Conservation (phyloP, 2,888 invertebrate species). For the Theretra japonica region DNA sequence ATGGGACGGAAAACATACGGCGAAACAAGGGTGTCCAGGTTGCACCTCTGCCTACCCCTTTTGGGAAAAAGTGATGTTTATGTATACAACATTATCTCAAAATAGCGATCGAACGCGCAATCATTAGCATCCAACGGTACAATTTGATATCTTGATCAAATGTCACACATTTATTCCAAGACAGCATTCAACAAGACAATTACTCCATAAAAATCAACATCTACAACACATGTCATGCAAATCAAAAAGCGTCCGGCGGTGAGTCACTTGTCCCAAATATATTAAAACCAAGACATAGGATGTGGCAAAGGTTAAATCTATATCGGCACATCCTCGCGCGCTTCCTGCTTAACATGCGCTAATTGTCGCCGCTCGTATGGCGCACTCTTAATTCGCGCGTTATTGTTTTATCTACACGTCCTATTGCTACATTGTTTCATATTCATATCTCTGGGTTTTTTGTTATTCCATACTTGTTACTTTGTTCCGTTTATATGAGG, state of each 20-base stretch:
- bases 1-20: no score
- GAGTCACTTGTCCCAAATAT: constrained; percentile 32
- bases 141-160: no score
- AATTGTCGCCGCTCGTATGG: constrained; percentile 63
- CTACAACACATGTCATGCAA: constrained; percentile 5
- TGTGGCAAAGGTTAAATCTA: constrained; percentile 82
- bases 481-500: no score
- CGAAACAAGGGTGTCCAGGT: no score
- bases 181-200: neutral
- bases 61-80: no score
- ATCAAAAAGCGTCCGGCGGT: constrained; percentile 25
- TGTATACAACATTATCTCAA: no score
- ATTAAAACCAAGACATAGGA: constrained; percentile 76
- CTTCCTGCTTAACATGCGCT: constrained; percentile 77
- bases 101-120: no score
- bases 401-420: constrained; percentile 40
- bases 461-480: no score
- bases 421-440: neutral
- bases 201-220: neutral
- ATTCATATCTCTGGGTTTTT: neutral
- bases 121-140: no score
- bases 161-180: neutral
- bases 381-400: constrained; percentile 46
- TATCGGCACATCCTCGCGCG: constrained; percentile 78
- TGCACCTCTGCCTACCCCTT: no score